Evolutionary conservation across 2,113 vertebrate genomes (phyloP).

Genomic region (Mormoops blainvillei): DNA sequence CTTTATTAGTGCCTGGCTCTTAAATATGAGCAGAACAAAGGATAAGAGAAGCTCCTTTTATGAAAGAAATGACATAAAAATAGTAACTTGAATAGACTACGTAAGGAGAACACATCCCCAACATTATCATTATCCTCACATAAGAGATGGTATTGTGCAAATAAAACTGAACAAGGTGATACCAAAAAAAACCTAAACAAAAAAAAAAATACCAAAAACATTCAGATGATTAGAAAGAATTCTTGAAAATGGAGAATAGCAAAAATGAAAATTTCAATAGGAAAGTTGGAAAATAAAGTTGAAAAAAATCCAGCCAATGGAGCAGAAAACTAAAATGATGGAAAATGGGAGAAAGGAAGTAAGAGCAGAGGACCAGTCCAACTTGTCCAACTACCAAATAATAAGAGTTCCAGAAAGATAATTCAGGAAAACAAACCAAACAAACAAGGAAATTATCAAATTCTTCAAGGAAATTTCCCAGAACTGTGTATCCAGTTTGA

Average conservation of each 20-base stretch:
- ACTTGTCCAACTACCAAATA: neutral
- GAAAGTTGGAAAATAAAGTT: neutral
- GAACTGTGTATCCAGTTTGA: neutral
- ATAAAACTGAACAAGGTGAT: neutral
- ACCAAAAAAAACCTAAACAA: neutral
- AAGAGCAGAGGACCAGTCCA: neutral
- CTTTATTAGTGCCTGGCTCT: neutral
- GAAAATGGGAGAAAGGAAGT: neutral
- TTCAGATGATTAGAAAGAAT: neutral
- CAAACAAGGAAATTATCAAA: neutral
- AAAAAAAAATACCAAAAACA: too few species aligned
- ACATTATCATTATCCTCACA: neutral
- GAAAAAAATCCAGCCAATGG: neutral
- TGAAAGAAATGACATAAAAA: neutral
- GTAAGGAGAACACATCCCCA: neutral
- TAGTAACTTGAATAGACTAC: neutral
- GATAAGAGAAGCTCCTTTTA: neutral
- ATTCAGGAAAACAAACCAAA: neutral
- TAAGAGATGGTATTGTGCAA: neutral
- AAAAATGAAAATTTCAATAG: neutral
- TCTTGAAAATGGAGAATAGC: neutral
- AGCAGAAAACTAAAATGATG: neutral
- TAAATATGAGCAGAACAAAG: conserved; percentile 10
- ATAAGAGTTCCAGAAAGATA: neutral
- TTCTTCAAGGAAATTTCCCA: neutral